phyloP scores from a whole-genome alignment of 2,113 vertebrate species.

The Ammodytes dubius region DNA sequence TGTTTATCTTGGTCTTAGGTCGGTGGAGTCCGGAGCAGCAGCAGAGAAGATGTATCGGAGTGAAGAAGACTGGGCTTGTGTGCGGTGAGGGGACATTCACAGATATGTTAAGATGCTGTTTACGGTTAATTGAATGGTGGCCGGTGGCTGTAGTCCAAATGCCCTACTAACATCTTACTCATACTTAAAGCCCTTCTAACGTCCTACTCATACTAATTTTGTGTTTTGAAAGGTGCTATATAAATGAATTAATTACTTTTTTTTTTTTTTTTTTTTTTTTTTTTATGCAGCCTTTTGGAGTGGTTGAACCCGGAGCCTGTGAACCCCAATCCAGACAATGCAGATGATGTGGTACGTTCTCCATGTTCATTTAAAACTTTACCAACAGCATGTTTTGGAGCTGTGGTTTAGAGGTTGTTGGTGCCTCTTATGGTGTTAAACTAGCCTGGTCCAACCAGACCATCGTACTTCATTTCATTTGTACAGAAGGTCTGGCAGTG shows the following conservation, averaged over 20 bases:
- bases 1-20: not conserved
- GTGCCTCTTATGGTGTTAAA: not conserved
- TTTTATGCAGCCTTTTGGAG: slow-evolving; percentile 75
- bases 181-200: no score
- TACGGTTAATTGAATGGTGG: no score
- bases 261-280: not conserved
- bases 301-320: slow-evolving; percentile 80
- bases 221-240: no score
- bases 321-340: slow-evolving; percentile 46
- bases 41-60: not conserved
- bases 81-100: slow-evolving; percentile 57
- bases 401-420: not conserved
- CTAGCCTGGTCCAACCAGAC: no score
- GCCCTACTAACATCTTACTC: no score
- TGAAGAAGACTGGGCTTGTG: slow-evolving; percentile 53
- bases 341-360: slow-evolving; percentile 33
- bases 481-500: no score
- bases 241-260: no score
- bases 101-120: no score
- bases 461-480: no score
- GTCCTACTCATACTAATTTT: no score
- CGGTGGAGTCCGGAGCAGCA: not conserved
- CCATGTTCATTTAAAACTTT: not conserved
- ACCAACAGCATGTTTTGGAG: not conserved
- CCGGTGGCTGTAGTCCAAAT: no score